Conservation (phyloP, 2,797 vertebrate genomes). For the Gymnothorax javanicus region DNA sequence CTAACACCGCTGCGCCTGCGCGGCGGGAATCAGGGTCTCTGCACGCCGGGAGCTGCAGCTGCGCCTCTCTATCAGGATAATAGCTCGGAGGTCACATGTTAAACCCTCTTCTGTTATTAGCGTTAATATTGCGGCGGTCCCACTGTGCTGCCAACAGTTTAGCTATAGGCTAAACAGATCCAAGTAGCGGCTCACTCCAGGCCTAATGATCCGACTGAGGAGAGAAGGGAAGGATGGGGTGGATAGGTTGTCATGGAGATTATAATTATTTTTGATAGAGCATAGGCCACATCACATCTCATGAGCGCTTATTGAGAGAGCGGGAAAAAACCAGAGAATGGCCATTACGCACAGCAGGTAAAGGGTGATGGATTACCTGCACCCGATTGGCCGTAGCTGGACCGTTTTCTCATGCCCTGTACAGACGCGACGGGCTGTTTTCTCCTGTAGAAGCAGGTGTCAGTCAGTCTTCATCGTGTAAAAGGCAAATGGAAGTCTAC, state of each 20-base stretch:
- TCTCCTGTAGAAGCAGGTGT: conserved; percentile 68
- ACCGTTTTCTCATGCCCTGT: conserved; percentile 40
- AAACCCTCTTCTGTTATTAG: conserved; percentile 66
- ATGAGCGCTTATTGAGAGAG: conserved; percentile 25
- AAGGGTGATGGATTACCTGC: conserved; percentile 39
- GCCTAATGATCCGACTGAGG: conserved; percentile 52
- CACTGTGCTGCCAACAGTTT: conserved; percentile 57
- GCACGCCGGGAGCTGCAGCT: conserved; percentile 61
- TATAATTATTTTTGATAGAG: conserved; percentile 60
- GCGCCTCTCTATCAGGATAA: conserved; percentile 64
- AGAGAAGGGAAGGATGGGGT: conserved; percentile 9
- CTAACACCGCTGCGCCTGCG: conserved; percentile 35
- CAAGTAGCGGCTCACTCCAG: conserved; percentile 53
- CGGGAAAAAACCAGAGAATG: not conserved
- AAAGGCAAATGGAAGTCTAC: conserved; percentile 58
- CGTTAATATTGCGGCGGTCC: conserved; percentile 62
- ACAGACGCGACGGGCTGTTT: no score
- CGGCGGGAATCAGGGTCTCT: not conserved
- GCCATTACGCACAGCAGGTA: conserved; percentile 2
- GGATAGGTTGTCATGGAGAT: conserved; percentile 65
- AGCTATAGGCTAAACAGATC: conserved; percentile 60
- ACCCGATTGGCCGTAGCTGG: conserved; percentile 45
- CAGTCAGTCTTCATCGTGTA: conserved; percentile 59
- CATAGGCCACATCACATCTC: conserved; percentile 48
- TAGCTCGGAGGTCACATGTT: conserved; percentile 69